Evolutionary conservation across 2,888 invertebrate species (phyloP).

Genomic region (Thereva nobilitata): DNA sequence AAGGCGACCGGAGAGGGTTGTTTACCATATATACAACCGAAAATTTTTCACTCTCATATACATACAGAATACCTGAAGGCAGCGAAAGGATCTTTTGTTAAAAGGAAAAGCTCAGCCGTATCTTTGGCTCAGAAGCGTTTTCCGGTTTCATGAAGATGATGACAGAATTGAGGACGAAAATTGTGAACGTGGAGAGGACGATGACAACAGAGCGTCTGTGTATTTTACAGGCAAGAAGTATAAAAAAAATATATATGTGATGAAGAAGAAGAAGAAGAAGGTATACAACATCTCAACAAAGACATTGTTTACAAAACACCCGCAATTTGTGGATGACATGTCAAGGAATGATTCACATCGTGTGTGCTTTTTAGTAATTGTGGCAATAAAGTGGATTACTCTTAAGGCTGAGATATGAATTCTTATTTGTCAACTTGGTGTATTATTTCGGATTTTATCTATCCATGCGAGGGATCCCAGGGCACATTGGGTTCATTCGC

Average conservation of each 20-base stretch:
- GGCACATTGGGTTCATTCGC: slow-evolving; percentile 6
- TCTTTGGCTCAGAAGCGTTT: slow-evolving; percentile 15
- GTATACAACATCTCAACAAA: slow-evolving; percentile 16
- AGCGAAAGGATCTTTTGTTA: too few species aligned
- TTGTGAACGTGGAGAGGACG: not conserved
- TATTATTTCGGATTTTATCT: slow-evolving; percentile 23
- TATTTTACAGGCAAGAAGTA: too few species aligned
- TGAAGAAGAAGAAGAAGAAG: too few species aligned
- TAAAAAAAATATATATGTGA: too few species aligned
- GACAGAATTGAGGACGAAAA: slow-evolving; percentile 25
- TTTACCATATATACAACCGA: slow-evolving; percentile 24
- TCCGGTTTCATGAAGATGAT: slow-evolving; percentile 19
- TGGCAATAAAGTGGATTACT: slow-evolving; percentile 33
- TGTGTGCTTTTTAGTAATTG: slow-evolving; percentile 34
- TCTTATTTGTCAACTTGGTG: slow-evolving; percentile 18
- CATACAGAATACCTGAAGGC: too few species aligned
- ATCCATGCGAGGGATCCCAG: not conserved
- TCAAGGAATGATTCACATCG: slow-evolving; percentile 33
- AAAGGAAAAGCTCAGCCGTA: too few species aligned
- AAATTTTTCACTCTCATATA: not conserved
- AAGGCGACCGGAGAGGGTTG: slow-evolving; percentile 3
- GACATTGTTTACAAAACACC: slow-evolving; percentile 31
- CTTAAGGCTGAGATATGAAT: slow-evolving; percentile 29
- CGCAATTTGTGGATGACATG: slow-evolving; percentile 30
- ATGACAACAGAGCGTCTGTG: too few species aligned